Evolutionary conservation across 2,888 invertebrate species (phyloP), one percentile per base, ranked within the genome.

Genomic region (Camptogramma bilineatum): DNA sequence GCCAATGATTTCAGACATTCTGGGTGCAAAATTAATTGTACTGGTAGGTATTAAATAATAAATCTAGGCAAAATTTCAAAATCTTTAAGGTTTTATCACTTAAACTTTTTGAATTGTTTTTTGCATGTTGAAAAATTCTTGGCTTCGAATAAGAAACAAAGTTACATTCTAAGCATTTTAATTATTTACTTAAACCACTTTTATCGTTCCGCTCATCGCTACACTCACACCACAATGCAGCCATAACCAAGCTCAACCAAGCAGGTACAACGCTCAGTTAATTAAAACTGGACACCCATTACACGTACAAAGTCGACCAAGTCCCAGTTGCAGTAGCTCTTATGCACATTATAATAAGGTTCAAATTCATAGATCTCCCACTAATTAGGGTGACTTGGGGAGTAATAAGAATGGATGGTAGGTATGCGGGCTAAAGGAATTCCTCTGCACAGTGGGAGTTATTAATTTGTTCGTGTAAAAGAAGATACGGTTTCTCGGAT

Each of bases 231-330:
- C 1, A 44, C 13, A 19, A 10, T 4, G 5, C n/a, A 5, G 9
- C 34, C 54, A 48, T 62, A 63, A 62, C 56, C 64, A 66, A 70
- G 66, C 68, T 55, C 70, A 66, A 69, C 70, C 67, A 68, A 68
- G 72, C 65, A 68, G 68, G 68, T 66, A 68, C 65, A 66, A 55
- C 70, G 70, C 46, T 73, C 71, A 70, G 70, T 70, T 72, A 73
- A 73, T 73, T 73, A 73, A 73, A 73, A 73, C 72, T 68, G 72
- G 72, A 73, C 72, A 68, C 69, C 69, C 66, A 71, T 73, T 62
- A 52, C 68, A 69, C 52, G 56, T 62, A 53, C 62, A 48, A 65
- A 56, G 62, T 62, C 54, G 34, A 59, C 58, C 56, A 59, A 70
- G 39, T 48, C 55, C 57, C 31, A 50, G 58, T 13, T 56, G 59